A percentile compares a stretch with the other conserved stretches of the same genome.
These are phyloP conservation scores for Teleogryllus oceanicus DNA, from an alignment of 2,888 invertebrate genomes.

Conservation along the genomic window DNA sequence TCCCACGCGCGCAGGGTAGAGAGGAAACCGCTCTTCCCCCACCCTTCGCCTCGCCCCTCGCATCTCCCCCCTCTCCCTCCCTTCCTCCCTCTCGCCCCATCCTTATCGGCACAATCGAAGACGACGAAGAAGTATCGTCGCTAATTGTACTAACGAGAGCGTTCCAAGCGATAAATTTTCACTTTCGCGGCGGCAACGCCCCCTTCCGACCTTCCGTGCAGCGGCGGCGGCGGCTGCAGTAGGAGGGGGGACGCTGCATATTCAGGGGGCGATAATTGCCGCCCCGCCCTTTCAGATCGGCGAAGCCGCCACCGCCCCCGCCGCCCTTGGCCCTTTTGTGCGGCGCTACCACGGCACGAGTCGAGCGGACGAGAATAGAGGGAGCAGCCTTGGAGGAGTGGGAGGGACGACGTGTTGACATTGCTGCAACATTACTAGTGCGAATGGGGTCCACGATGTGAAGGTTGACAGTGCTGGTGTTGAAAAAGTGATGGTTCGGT, in stretches of 20 bases:
- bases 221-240: not conserved
- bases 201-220: not conserved
- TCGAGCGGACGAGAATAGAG: too few relatives aligned
- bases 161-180: not conserved
- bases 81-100: not conserved
- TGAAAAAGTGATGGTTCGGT: too few relatives aligned
- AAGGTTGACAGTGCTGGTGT: too few relatives aligned
- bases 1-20: not conserved
- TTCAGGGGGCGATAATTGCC: not conserved
- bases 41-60: not conserved
- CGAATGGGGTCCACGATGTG: too few relatives aligned
- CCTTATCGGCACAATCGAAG: not conserved
- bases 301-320: too few relatives aligned
- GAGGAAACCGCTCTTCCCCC: not conserved
- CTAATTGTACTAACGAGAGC: conserved; percentile 2
- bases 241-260: not conserved
- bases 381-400: not conserved
- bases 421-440: too few relatives aligned
- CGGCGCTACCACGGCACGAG: too few relatives aligned
- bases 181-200: not conserved
- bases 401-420: not conserved
- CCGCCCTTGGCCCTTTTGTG: too few relatives aligned
- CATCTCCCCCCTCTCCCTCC: not conserved
- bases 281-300: not conserved
- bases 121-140: conserved; percentile 10